Conservation (phyloP, 2,888 invertebrate species). For the Hedychridium roseum region DNA sequence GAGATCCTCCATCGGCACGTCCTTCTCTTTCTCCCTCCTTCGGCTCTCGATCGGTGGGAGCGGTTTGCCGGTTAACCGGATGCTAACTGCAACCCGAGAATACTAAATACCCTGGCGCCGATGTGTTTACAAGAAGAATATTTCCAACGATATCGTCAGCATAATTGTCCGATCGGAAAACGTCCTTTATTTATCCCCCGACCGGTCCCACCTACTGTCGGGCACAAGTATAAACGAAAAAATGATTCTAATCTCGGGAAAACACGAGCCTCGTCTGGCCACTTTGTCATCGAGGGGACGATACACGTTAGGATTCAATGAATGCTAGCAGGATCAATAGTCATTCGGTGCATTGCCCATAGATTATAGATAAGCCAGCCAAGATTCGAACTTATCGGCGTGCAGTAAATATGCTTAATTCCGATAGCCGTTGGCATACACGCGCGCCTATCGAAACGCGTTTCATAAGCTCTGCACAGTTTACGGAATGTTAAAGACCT, state of each 20-base stretch:
- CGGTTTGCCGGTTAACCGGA: conserved; percentile 56
- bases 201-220: too few species aligned
- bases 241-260: background rate
- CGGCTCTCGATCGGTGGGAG: conserved; percentile 32
- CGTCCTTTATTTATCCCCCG: too few species aligned
- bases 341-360: conserved; percentile 17
- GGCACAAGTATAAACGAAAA: background rate
- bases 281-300: conserved; percentile 15
- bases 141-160: too few species aligned
- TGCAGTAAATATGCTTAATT: conserved; percentile 23
- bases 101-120: conserved; percentile 53
- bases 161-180: too few species aligned
- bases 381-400: conserved; percentile 23
- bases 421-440: too few species aligned
- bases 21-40: conserved; percentile 1
- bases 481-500: too few species aligned
- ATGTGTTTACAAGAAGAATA: conserved; percentile 49
- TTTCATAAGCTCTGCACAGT: too few species aligned
- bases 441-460: too few species aligned
- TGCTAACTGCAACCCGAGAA: conserved; percentile 56
- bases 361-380: conserved; percentile 23
- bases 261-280: background rate
- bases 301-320: conserved; percentile 25
- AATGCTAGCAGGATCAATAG: conserved; percentile 33
- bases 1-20: too few species aligned